Evolutionary conservation across 2,888 invertebrate species (phyloP).

Genomic region (Amphimallon solstitiale): DNA sequence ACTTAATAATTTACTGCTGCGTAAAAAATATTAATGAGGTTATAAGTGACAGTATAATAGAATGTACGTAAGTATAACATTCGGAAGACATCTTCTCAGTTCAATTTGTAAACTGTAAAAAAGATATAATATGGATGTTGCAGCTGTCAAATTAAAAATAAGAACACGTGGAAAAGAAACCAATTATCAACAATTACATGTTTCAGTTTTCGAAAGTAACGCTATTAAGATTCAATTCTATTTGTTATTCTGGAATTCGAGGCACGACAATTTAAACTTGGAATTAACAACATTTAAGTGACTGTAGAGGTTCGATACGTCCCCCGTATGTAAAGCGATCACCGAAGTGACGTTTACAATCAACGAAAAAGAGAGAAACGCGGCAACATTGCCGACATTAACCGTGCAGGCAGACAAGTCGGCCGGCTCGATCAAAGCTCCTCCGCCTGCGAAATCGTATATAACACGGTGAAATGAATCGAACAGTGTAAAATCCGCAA

Average conservation of each 20-base stretch:
- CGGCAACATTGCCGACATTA: slow-evolving; percentile 26
- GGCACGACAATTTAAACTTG: slow-evolving; percentile 7
- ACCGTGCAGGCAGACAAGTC: slow-evolving; percentile 1
- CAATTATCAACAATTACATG: too few relatives aligned
- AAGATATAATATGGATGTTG: too few relatives aligned
- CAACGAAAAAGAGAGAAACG: slow-evolving; percentile 1
- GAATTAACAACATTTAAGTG: slow-evolving; percentile 6
- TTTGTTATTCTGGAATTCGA: slow-evolving; percentile 14
- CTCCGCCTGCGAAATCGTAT: neutral
- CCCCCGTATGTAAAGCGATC: slow-evolving; percentile 11
- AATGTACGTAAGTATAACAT: too few relatives aligned
- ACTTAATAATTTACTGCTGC: too few relatives aligned
- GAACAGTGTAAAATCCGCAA: neutral
- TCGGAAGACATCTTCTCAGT: too few relatives aligned
- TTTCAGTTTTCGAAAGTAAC: too few relatives aligned
- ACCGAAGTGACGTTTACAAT: slow-evolving; percentile 19
- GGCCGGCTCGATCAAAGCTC: neutral
- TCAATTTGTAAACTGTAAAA: too few relatives aligned
- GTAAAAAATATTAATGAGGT: too few relatives aligned
- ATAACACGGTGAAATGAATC: neutral
- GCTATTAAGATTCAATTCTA: too few relatives aligned
- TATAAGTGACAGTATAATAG: too few relatives aligned
- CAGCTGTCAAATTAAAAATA: too few relatives aligned
- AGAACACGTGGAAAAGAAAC: too few relatives aligned
- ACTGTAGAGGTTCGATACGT: slow-evolving; percentile 6